phyloP scores from a whole-genome alignment of 2,888 invertebrate genomes.

The Rhabditoides inermis region DNA sequence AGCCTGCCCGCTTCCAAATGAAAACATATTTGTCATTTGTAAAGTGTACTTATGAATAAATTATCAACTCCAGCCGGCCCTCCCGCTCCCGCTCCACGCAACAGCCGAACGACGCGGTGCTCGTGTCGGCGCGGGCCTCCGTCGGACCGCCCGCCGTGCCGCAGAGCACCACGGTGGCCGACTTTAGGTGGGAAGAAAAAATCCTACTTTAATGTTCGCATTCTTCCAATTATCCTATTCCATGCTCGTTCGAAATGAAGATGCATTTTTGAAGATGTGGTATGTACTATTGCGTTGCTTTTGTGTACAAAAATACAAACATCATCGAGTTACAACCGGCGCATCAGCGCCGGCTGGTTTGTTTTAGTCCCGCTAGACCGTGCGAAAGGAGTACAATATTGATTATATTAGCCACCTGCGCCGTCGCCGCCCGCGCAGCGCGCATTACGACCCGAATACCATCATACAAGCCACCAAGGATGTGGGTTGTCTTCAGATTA shows the following conservation, averaged over 20 bases:
- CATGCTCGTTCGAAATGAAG: too few species aligned
- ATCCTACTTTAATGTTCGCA: too few species aligned
- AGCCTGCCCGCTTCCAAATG: background rate
- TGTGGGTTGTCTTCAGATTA: background rate
- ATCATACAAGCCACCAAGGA: slow-evolving; percentile 11
- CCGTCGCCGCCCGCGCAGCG: slow-evolving; percentile 28
- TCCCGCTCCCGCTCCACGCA: slow-evolving; percentile 14
- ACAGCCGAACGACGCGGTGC: slow-evolving; percentile 1
- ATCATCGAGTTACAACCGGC: too few species aligned
- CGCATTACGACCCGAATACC: slow-evolving; percentile 39
- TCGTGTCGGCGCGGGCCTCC: slow-evolving; percentile 5
- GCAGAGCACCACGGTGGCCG: slow-evolving; percentile 16
- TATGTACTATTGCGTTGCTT: too few species aligned
- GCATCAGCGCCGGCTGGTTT: too few species aligned
- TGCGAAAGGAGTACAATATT: background rate
- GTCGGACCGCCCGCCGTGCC: slow-evolving; percentile 8
- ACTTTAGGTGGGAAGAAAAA: too few species aligned
- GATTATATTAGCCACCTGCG: slow-evolving; percentile 16
- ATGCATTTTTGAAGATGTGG: too few species aligned
- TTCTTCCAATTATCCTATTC: too few species aligned
- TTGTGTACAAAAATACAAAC: too few species aligned
- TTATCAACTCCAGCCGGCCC: slow-evolving; percentile 6
- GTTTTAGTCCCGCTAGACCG: too few species aligned
- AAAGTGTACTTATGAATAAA: background rate
- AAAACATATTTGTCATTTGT: background rate